phyloP scores from a whole-genome alignment of 2,113 vertebrate genomes.

The Saiga tatarica region DNA sequence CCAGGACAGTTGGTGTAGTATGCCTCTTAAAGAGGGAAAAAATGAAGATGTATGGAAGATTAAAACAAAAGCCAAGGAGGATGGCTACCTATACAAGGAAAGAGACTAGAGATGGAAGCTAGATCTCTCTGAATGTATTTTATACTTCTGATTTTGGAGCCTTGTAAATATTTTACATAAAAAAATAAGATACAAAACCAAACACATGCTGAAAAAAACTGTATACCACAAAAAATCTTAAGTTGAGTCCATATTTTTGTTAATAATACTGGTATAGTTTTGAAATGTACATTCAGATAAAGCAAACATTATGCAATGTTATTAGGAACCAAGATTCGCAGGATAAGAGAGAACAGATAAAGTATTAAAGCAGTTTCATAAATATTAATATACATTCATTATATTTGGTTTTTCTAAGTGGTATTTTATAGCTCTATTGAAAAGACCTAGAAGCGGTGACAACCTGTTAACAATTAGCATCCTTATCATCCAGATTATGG shows the following conservation, averaged over 20 bases:
- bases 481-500: neutral
- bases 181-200: neutral
- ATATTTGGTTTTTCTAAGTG: neutral
- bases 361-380: neutral
- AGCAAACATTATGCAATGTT: slow-evolving; percentile 5
- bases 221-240: neutral
- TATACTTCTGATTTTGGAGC: neutral
- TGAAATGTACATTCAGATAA: neutral
- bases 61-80: neutral
- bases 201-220: neutral
- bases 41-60: neutral
- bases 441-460: neutral
- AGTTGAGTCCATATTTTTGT: neutral
- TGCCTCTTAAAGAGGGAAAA: neutral
- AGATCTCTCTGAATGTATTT: neutral
- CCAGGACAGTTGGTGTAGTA: neutral
- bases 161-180: neutral
- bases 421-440: neutral
- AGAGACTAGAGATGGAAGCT: neutral
- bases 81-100: neutral
- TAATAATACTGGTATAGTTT: slow-evolving; percentile 5
- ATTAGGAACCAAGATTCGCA: neutral
- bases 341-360: neutral
- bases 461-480: neutral
- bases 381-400: neutral